Evolutionary conservation across 2,888 invertebrate species (phyloP).

Genomic region (Molanna angustata): DNA sequence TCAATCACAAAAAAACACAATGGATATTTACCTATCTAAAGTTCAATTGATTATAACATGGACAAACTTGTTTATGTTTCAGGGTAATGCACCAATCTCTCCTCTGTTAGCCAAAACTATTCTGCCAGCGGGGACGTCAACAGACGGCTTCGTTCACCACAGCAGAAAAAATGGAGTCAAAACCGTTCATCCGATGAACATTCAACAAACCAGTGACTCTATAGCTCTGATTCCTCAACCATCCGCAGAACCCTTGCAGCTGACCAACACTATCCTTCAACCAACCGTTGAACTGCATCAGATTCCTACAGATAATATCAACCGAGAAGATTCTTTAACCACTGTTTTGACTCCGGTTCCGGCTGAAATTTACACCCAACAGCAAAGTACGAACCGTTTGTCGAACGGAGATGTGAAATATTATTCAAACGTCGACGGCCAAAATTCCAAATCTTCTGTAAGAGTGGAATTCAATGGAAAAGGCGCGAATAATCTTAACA

Average conservation of each 20-base stretch:
- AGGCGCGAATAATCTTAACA: constrained; percentile 1
- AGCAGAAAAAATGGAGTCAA: constrained; percentile 22
- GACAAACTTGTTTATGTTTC: constrained; percentile 11
- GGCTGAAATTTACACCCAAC: constrained; percentile 4
- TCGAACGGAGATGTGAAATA: constrained; percentile 17
- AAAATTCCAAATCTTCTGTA: constrained; percentile 21
- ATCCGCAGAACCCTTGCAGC: neutral
- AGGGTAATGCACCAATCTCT: constrained; percentile 20
- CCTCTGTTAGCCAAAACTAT: constrained; percentile 27
- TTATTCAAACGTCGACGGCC: constrained; percentile 16
- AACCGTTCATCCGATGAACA: constrained; percentile 17
- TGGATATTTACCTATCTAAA: too few relatives aligned
- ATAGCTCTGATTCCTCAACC: constrained; percentile 4
- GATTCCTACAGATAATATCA: neutral
- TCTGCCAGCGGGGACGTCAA: constrained; percentile 26
- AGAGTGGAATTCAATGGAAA: constrained; percentile 12
- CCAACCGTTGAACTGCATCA: neutral
- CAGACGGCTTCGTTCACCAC: constrained; percentile 25
- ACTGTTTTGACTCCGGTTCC: constrained; percentile 8
- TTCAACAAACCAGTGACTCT: constrained; percentile 4
- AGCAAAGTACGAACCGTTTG: constrained; percentile 16
- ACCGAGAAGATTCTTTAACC: neutral
- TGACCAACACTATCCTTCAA: constrained; percentile 8
- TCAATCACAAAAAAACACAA: too few relatives aligned
- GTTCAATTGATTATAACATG: too few relatives aligned